Base-by-base conservation (phyloP, 2,797 vertebrate species). In the Lycodopsis pacificus region DNA sequence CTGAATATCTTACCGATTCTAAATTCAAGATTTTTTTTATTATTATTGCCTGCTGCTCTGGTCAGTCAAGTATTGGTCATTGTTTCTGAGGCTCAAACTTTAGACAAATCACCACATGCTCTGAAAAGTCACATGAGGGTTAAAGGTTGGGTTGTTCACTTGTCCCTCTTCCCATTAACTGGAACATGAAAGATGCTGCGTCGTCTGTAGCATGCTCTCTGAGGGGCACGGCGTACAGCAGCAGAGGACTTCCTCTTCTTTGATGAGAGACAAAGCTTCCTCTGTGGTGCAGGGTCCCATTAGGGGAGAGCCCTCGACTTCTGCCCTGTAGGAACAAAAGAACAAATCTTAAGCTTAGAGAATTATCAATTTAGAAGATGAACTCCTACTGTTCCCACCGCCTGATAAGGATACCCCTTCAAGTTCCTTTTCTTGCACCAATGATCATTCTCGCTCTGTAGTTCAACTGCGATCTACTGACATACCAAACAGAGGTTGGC, bases 111-210 rank as follows among this genome's bases (percentile, higher is more conserved):
- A 89, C 87, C 78, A 75, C 59, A 77, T 80, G 86, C 79, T 76
- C 69, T 79, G 17, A 65, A 87, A 89, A 86, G 86, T 87, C 90
- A 78, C 42, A 66, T 46, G 74, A 44, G 76, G 92, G 91, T 92
- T 78, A 95, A 91, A 92, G 93, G 91, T 93, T 78, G 83, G 78
- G 71, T 85, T 81, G 79, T 94, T 90, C 89, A 89, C 91, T 94
- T 88, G 87, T 88, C 93, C 82, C 72, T 90, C 88, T 91, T 91
- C 71, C 76, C 54, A 85, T 93, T 90, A 84, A 91, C 89, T 80
- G 88, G 80, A 91, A 93, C 88, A 85, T 94, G 95, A 96, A 95
- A 94, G 94, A 94, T 93, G 94, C 90, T 83, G 83, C 91, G 84
- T 84, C 73, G 71, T 87, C 57, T 90, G 32, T 85, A 79, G 85